Percentiles rank a stretch among this genome's conserved stretches.
Conservation (phyloP, 1,140 invertebrate species). For the Aphis gossypii region DNA sequence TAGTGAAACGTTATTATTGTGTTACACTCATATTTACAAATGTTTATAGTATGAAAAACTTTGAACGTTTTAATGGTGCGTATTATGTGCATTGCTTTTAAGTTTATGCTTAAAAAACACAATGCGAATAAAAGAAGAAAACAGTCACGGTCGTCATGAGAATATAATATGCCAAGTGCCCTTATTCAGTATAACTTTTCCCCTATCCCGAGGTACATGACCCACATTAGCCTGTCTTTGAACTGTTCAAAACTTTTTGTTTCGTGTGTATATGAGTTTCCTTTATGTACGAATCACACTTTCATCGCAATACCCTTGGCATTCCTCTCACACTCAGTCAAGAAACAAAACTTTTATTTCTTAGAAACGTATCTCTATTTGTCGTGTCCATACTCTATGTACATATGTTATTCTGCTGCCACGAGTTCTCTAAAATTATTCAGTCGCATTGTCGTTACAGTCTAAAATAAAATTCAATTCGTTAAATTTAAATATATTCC, state of each 20-base stretch:
- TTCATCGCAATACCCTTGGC: neutral
- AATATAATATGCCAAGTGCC: slow-evolving; percentile 12
- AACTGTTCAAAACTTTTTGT: slow-evolving; percentile 35
- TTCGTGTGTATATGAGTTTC: neutral
- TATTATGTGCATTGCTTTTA: slow-evolving; percentile 16
- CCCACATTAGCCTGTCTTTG: slow-evolving; percentile 38
- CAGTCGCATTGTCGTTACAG: neutral
- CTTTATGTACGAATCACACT: slow-evolving; percentile 3
- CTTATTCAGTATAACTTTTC: slow-evolving; percentile 31
- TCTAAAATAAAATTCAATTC: neutral
- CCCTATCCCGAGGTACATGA: slow-evolving; percentile 4
- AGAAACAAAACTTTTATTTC: slow-evolving; percentile 5
- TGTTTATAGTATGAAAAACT: neutral
- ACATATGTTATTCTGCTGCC: neutral
- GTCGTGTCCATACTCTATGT: neutral
- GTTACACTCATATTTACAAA: neutral
- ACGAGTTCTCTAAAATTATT: neutral
- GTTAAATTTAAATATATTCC: neutral
- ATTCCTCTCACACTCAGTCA: neutral
- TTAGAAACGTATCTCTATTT: neutral
- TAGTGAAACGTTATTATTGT: neutral
- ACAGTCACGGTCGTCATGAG: neutral
- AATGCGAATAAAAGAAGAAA: slow-evolving; percentile 13
- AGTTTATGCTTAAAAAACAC: neutral
- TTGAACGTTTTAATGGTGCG: neutral